A percentile compares a stretch with the other conserved stretches of the same genome.
These are phyloP conservation scores for Augochlorella aurata DNA, from an alignment of 2,888 invertebrate species.

Conservation along the genomic window DNA sequence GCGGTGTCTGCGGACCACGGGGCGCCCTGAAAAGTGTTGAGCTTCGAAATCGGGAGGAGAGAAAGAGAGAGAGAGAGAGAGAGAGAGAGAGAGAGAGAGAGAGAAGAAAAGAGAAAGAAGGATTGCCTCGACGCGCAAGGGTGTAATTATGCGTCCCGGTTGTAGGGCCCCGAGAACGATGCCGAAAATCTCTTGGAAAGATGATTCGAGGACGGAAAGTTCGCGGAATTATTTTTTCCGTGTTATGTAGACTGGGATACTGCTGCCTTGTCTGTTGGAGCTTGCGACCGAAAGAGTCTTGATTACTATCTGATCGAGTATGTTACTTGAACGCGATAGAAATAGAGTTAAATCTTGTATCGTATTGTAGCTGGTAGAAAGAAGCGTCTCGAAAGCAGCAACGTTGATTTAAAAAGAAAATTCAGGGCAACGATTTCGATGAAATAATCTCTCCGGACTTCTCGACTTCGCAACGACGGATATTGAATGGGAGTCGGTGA, in stretches of 20 bases:
- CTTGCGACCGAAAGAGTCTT: not conserved
- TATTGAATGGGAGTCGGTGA: conserved; percentile 56
- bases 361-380: too few species aligned
- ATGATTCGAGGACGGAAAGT: not conserved
- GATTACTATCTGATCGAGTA: not conserved
- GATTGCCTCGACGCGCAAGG: conserved; percentile 53
- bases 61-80: not conserved
- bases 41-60: conserved; percentile 23
- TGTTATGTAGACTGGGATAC: not conserved
- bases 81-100: not conserved
- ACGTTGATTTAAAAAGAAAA: too few species aligned
- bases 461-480: conserved; percentile 14
- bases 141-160: conserved; percentile 67
- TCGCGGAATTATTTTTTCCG: not conserved
- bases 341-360: too few species aligned
- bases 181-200: not conserved
- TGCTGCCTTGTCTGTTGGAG: not conserved
- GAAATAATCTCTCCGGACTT: too few species aligned
- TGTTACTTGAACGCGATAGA: not conserved
- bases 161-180: conserved; percentile 29
- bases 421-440: too few species aligned
- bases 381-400: too few species aligned
- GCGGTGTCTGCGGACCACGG: conserved; percentile 54
- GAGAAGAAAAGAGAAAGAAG: not conserved
- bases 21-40: conserved; percentile 59